phyloP scores from a whole-genome alignment of 2,797 vertebrate genomes.

The Pseudochirops cupreus region DNA sequence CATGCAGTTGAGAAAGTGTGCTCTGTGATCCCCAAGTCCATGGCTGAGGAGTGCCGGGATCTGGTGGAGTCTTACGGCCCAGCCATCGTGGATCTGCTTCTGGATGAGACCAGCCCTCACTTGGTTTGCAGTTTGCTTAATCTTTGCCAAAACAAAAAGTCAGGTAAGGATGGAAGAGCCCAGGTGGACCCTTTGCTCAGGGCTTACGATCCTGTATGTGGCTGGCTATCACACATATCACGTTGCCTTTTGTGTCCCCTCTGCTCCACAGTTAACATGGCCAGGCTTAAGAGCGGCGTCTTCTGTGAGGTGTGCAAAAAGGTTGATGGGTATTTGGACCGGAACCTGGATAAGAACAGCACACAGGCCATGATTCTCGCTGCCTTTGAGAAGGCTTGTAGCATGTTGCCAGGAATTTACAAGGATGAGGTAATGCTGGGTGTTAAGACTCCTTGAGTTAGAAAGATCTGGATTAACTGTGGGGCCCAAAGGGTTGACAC shows the following conservation, averaged over 20 bases:
- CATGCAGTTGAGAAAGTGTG: slow-evolving; percentile 90
- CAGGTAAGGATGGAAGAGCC: slow-evolving; percentile 80
- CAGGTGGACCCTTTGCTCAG: slow-evolving; percentile 69
- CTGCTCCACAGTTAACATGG: slow-evolving; percentile 44
- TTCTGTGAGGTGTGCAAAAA: slow-evolving; percentile 95
- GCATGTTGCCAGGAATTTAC: slow-evolving; percentile 88
- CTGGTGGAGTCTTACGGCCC: slow-evolving; percentile 92
- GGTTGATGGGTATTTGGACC: slow-evolving; percentile 90
- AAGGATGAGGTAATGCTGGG: slow-evolving; percentile 86
- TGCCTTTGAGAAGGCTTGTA: slow-evolving; percentile 92
- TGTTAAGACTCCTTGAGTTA: not conserved
- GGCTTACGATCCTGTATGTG: not conserved
- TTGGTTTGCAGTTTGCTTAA: slow-evolving; percentile 89
- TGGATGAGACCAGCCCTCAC: slow-evolving; percentile 90
- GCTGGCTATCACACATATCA: not conserved
- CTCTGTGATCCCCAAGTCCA: slow-evolving; percentile 85
- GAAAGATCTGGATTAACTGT: not conserved
- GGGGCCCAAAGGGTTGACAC: not conserved
- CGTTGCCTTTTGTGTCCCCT: not conserved
- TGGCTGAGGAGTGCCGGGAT: slow-evolving; percentile 89
- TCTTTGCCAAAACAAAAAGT: slow-evolving; percentile 86
- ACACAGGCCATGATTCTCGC: slow-evolving; percentile 92
- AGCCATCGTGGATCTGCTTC: slow-evolving; percentile 91
- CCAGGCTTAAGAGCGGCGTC: slow-evolving; percentile 81
- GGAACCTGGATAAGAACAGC: slow-evolving; percentile 92